Percentiles rank a stretch among this genome's conserved stretches.
phyloP scores from a whole-genome alignment of 2,113 vertebrate species.

The Tyto alba region DNA sequence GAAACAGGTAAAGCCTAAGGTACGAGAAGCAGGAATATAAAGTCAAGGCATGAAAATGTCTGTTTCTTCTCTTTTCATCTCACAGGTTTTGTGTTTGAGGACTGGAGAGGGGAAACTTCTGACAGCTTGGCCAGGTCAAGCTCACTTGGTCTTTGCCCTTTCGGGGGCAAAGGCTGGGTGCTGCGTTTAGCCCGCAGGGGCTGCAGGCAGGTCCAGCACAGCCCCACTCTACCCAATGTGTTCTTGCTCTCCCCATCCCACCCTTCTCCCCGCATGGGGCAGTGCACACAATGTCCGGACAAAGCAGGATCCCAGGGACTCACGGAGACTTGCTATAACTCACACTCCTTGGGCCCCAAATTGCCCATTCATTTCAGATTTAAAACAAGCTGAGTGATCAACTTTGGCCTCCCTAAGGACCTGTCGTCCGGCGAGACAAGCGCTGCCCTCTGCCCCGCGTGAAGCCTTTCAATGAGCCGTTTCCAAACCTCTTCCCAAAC shows the following conservation, averaged over 20 bases:
- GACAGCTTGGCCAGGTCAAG: background rate
- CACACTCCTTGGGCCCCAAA: background rate
- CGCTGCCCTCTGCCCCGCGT: background rate
- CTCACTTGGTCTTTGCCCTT: background rate
- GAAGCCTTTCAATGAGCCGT: background rate
- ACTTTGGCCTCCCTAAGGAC: background rate
- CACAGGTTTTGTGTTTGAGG: background rate
- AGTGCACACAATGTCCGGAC: background rate
- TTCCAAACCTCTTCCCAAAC: background rate
- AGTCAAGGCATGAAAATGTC: background rate
- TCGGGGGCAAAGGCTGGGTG: background rate
- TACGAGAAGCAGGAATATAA: background rate
- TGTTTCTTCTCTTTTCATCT: background rate
- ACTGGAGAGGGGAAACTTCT: background rate
- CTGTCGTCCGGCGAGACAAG: fast-evolving
- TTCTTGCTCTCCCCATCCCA: background rate
- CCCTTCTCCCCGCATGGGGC: background rate
- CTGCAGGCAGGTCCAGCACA: background rate
- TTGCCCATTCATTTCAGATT: background rate
- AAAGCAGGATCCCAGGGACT: background rate
- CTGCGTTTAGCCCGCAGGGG: background rate
- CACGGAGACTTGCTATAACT: background rate
- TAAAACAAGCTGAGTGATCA: background rate
- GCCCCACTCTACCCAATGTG: fast-evolving
- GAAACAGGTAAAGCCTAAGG: background rate